phyloP scores from a whole-genome alignment of 2,888 invertebrate species.

The Xestoiulus laeticollis region DNA sequence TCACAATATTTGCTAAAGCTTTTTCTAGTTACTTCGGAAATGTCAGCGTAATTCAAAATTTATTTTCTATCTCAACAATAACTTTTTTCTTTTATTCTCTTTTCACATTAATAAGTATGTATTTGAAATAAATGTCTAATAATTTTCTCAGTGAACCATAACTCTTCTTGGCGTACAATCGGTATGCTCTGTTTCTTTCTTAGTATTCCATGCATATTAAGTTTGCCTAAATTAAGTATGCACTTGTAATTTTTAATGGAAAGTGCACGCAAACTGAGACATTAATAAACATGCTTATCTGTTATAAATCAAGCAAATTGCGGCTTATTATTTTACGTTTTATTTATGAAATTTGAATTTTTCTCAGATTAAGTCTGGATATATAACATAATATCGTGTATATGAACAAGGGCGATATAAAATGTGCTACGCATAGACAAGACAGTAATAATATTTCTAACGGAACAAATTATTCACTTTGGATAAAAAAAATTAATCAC shows the following conservation, averaged over 20 bases:
- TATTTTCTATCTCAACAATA: too few relatives aligned
- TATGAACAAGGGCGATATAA: too few relatives aligned
- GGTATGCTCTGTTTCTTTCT: neutral
- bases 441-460: too few relatives aligned
- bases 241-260: neutral
- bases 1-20: too few relatives aligned
- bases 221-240: neutral
- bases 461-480: too few relatives aligned
- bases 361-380: neutral
- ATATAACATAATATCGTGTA: too few relatives aligned
- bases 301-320: conserved; percentile 1
- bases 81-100: neutral
- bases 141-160: neutral
- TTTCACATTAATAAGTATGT: neutral
- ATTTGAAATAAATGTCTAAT: neutral
- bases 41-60: too few relatives aligned
- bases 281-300: neutral
- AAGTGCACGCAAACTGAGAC: neutral
- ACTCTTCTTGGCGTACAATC: neutral
- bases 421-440: too few relatives aligned
- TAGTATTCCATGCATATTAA: neutral
- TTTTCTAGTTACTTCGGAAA: too few relatives aligned
- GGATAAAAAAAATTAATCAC: too few relatives aligned
- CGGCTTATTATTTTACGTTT: neutral
- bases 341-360: neutral